These are phyloP conservation scores for Protaetia brevitarsis DNA, from an alignment of 1,140 invertebrate species.

Conservation along the genomic window DNA sequence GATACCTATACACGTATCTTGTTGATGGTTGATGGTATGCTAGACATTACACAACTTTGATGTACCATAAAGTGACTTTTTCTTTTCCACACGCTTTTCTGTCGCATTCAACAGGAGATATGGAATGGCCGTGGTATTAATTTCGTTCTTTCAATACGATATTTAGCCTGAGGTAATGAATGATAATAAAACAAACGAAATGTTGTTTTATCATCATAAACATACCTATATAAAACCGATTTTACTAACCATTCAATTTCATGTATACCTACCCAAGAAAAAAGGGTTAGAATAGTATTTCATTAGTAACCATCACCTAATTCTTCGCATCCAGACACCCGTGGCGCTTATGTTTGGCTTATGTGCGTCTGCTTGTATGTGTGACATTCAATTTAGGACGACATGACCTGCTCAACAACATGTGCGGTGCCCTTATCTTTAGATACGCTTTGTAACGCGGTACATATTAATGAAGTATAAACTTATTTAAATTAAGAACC, in stretches of 20 bases:
- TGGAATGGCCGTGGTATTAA: not conserved
- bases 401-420: slow-evolving; percentile 9
- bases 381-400: slow-evolving; percentile 12
- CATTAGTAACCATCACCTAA: no score
- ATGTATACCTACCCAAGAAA: no score
- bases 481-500: not conserved
- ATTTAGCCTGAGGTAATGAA: no score
- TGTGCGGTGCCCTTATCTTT: slow-evolving; percentile 4
- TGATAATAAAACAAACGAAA: no score
- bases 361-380: not conserved
- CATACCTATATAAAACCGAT: no score
- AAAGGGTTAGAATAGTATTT: no score
- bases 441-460: not conserved
- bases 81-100: not conserved
- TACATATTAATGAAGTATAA: slow-evolving; percentile 2
- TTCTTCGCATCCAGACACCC: no score
- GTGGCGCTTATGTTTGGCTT: no score
- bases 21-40: no score
- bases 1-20: slow-evolving; percentile 1
- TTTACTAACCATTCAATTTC: no score
- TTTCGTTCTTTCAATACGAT: no score
- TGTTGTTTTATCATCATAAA: no score
- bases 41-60: not conserved
- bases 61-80: slow-evolving; percentile 8
- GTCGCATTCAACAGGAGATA: not conserved